phyloP scores from a whole-genome alignment of 1,140 invertebrate genomes.

The Kradibia gibbosae region DNA sequence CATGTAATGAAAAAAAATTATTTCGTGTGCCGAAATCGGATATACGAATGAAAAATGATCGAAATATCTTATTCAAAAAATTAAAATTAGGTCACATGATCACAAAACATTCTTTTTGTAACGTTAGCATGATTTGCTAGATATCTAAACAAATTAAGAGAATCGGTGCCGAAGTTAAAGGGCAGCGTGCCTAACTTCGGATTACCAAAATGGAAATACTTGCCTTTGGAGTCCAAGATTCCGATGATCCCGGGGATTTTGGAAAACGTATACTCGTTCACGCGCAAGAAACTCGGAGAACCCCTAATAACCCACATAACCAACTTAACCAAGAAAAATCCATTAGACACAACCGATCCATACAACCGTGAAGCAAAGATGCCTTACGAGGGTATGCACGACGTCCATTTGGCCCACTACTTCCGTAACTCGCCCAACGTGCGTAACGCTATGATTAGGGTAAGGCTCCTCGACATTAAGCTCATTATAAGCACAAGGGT shows the following conservation, averaged over 20 bases:
- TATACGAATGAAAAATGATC: too few species aligned
- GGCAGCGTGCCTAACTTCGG: slow-evolving; percentile 60
- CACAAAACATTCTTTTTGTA: too few species aligned
- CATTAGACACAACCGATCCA: slow-evolving; percentile 64
- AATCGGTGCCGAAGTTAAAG: slow-evolving; percentile 60
- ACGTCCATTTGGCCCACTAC: slow-evolving; percentile 62
- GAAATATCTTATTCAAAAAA: too few species aligned
- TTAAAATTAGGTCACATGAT: too few species aligned
- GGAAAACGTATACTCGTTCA: background rate
- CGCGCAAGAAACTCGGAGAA: slow-evolving; percentile 63
- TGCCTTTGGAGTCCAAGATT: slow-evolving; percentile 66
- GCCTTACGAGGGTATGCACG: slow-evolving; percentile 67
- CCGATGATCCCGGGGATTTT: slow-evolving; percentile 54
- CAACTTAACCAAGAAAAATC: slow-evolving; percentile 39
- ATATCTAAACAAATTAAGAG: slow-evolving; percentile 55
- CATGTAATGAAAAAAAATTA: too few species aligned
- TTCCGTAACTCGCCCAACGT: slow-evolving; percentile 53
- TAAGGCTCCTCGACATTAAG: background rate
- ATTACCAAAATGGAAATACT: slow-evolving; percentile 65
- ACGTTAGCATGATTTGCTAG: too few species aligned
- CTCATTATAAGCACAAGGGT: too few species aligned
- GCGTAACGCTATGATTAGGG: slow-evolving; percentile 19
- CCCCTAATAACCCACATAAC: slow-evolving; percentile 51
- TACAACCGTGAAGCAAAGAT: slow-evolving; percentile 59
- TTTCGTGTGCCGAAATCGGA: too few species aligned